phyloP scores from a whole-genome alignment of 2,797 vertebrate species.

The Rousettus madagascariensis region DNA sequence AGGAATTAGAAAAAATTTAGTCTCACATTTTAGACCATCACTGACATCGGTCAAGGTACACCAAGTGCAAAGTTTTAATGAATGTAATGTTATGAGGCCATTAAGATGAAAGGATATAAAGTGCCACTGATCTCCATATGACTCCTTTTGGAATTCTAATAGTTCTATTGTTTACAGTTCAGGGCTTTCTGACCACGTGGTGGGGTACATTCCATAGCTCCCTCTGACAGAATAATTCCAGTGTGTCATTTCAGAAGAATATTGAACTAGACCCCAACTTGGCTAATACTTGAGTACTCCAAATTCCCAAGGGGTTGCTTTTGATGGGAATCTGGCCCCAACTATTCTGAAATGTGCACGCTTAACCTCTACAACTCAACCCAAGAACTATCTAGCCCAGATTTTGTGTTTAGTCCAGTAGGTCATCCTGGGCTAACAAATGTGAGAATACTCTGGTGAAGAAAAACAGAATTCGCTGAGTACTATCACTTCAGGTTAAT shows the following conservation, averaged over 20 bases:
- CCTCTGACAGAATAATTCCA: constrained; percentile 71
- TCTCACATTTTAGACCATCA: constrained; percentile 66
- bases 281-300: constrained; percentile 64
- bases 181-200: neutral
- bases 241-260: constrained; percentile 74
- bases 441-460: neutral
- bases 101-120: constrained; percentile 22
- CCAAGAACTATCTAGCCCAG: constrained; percentile 28
- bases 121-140: neutral
- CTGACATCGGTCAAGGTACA: constrained; percentile 55
- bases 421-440: constrained; percentile 35
- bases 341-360: constrained; percentile 55
- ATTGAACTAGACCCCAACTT: constrained; percentile 72
- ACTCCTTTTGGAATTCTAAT: constrained; percentile 1
- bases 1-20: constrained; percentile 77
- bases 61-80: neutral
- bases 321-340: constrained; percentile 70
- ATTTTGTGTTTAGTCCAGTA: constrained; percentile 28
- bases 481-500: neutral
- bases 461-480: neutral
- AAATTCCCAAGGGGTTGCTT: constrained; percentile 67
- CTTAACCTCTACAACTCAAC: constrained; percentile 63
- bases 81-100: constrained; percentile 23
- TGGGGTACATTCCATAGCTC: constrained; percentile 62
- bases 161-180: constrained; percentile 37